A percentile compares a stretch with the other conserved stretches of the same genome.
phyloP scores from a whole-genome alignment of 2,797 vertebrate genomes.

The Pseudotriccus pelzelni region DNA sequence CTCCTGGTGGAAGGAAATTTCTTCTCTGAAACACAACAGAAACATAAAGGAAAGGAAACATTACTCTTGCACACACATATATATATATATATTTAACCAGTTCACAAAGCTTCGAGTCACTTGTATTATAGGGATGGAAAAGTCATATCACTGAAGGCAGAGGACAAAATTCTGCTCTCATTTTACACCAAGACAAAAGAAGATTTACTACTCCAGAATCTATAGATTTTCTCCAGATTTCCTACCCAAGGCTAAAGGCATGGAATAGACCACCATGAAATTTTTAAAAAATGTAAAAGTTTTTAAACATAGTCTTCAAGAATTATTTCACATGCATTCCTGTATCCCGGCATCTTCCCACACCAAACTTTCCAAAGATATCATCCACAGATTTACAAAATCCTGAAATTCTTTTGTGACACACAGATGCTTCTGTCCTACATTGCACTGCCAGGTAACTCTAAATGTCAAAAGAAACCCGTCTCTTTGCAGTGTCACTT shows the following conservation, averaged over 20 bases:
- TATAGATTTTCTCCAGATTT: neutral
- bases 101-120: neutral
- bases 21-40: neutral
- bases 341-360: neutral
- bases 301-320: neutral
- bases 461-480: neutral
- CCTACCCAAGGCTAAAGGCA: neutral
- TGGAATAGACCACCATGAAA: neutral
- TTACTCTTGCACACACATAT: neutral
- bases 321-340: neutral
- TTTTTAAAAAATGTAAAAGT: accelerated
- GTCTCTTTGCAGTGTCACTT: neutral
- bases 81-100: neutral
- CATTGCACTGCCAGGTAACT: neutral
- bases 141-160: neutral
- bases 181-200: neutral
- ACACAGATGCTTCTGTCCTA: neutral
- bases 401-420: neutral
- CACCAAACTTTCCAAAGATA: neutral
- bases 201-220: neutral
- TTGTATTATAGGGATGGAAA: neutral
- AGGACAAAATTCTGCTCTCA: neutral
- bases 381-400: neutral
- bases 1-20: neutral
- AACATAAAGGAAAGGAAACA: neutral